A percentile compares a stretch with the other conserved stretches of the same genome.
phyloP scores from a whole-genome alignment of 2,888 invertebrate species.

The Drosophila engyochracea region DNA sequence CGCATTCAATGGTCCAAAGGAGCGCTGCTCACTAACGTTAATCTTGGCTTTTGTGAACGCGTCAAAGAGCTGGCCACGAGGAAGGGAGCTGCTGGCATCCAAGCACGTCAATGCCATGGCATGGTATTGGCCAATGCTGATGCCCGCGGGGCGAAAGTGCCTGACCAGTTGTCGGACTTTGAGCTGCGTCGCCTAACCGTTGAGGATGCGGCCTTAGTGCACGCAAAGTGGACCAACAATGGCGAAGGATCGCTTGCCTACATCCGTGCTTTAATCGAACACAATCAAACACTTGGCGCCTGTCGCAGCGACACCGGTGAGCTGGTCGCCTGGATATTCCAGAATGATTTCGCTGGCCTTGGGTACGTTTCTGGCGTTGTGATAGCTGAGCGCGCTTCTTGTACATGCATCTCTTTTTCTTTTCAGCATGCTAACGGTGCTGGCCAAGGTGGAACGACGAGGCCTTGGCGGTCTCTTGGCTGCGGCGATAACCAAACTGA shows the following conservation, averaged over 20 bases:
- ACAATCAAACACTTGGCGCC: constrained; percentile 73
- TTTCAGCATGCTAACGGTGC: constrained; percentile 77
- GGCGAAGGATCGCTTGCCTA: constrained; percentile 77
- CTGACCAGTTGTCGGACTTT: constrained; percentile 71
- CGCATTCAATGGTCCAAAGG: constrained; percentile 75
- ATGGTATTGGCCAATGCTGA: constrained; percentile 58
- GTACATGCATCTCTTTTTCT: not conserved
- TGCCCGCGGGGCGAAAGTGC: constrained; percentile 50
- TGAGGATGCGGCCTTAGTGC: constrained; percentile 69
- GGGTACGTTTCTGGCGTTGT: constrained; percentile 58
- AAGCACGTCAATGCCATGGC: constrained; percentile 72
- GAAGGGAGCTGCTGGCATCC: constrained; percentile 51
- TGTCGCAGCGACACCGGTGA: constrained; percentile 65
- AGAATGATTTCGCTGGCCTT: constrained; percentile 82
- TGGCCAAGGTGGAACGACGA: constrained; percentile 70
- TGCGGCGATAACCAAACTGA: constrained; percentile 65
- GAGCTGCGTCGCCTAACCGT: constrained; percentile 52
- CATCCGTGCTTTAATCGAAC: constrained; percentile 69
- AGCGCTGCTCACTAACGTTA: constrained; percentile 78
- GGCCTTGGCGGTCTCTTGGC: constrained; percentile 78
- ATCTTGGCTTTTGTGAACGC: constrained; percentile 47
- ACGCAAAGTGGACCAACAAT: constrained; percentile 77
- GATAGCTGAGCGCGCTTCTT: not conserved
- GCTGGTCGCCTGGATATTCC: constrained; percentile 81
- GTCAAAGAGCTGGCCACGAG: constrained; percentile 62